Evolutionary conservation across 2,113 vertebrate species (phyloP).

Genomic region (Myiopsitta monachus): DNA sequence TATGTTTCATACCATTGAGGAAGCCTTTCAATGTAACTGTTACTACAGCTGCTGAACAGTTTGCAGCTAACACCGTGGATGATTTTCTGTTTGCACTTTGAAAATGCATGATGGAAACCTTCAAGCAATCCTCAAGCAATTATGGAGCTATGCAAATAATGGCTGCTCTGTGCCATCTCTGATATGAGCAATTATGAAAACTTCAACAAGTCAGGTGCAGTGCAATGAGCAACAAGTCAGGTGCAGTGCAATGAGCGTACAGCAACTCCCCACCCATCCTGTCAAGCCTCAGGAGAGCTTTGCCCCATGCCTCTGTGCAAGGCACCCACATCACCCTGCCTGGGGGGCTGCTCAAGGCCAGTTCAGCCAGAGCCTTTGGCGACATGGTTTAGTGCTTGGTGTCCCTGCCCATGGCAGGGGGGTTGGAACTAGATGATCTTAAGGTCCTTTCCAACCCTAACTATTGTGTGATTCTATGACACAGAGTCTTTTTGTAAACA

Average conservation of each 20-base stretch:
- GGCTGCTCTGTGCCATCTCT: background rate
- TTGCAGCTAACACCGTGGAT: background rate
- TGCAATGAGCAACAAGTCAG: rapidly evolving
- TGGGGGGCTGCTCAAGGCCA: background rate
- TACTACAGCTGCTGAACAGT: background rate
- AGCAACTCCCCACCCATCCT: background rate
- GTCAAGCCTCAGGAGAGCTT: background rate
- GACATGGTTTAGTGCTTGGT: background rate
- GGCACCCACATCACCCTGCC: background rate
- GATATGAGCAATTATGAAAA: rapidly evolving
- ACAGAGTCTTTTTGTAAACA: background rate
- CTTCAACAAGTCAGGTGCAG: background rate
- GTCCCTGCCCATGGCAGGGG: background rate
- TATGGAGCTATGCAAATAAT: rapidly evolving
- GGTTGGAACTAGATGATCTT: background rate
- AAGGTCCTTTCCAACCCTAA: background rate
- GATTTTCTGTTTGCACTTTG: background rate
- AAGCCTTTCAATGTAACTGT: background rate
- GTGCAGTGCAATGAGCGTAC: rapidly evolving
- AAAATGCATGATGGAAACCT: rapidly evolving
- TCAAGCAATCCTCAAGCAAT: background rate
- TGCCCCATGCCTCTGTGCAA: rapidly evolving
- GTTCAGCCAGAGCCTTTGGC: background rate
- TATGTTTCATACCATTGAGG: background rate
- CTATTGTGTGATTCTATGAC: background rate